Evolutionary conservation across 2,888 invertebrate species (phyloP), one percentile per base, ranked within the genome.

Genomic region (Geotrupes spiniger): DNA sequence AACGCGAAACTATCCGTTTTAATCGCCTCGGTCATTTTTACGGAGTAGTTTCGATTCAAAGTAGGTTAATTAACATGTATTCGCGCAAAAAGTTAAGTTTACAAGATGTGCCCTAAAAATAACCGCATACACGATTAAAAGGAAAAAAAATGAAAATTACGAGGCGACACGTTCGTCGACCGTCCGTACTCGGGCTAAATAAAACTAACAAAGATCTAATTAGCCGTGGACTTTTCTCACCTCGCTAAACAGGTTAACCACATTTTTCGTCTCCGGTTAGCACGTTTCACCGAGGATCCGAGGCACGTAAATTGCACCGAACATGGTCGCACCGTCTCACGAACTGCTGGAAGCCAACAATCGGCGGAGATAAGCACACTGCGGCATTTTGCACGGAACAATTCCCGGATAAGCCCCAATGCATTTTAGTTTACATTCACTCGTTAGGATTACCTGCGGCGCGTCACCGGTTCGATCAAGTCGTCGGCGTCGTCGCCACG

Each of bases 331-430:
- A 21, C 21, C 21, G 21, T 21, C 6, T 21, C 6, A 21, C 21
- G 3, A 21, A 21, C 21, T 21, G 21, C 3, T 21, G 21, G 21
- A 21, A 21, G 6, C 6, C 6, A 21, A 6, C 6, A 3, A 6
- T 21, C 6, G 21, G 21, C 6, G 21, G 4, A 4, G 21, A 21
- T 21, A 21, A 21, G 33, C 15, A 15, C 33, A 10, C 33, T 33
- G 15, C 33, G 8, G 33, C 14, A 33, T 33, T 33, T 33, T 33
- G 33, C 33, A 50, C 51, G 45, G 46, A 52, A 52, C 51, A 60
- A 62, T 63, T 65, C 62, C 61, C 63, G 62, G 65, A 65, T 63
- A 62, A 57, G 65, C 62, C 62, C 61, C 60, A 62, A 59, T 63
- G 65, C 65, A 63, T 63, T 63, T 64, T 57, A 59, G 6, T 26